Evolutionary conservation across 2,888 invertebrate genomes (phyloP).

Genomic region (Drosophila antonietae): DNA sequence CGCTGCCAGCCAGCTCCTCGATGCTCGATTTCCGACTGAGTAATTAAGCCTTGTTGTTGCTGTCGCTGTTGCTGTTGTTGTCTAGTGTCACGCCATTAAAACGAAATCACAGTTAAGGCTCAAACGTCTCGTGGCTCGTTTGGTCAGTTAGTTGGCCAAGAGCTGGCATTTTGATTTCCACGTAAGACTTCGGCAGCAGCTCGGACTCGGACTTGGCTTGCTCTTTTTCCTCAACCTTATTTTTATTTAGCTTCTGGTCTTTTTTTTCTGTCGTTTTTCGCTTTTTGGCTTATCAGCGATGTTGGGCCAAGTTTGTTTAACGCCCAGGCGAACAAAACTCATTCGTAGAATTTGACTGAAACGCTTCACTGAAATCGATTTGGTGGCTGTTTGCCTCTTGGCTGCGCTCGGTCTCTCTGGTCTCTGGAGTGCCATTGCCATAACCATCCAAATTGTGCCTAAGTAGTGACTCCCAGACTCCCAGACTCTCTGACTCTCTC

Average conservation of each 20-base stretch:
- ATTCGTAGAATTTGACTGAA: conserved; percentile 72
- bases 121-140: conserved; percentile 55
- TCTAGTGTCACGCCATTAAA: conserved; percentile 81
- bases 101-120: conserved; percentile 76
- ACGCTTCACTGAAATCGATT: conserved; percentile 74
- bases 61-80: conserved; percentile 52
- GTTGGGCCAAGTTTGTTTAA: conserved; percentile 62
- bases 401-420: conserved; percentile 31
- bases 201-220: conserved; percentile 24
- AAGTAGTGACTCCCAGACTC: conserved; percentile 68
- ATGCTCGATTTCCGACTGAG: conserved; percentile 76
- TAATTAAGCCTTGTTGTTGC: conserved; percentile 74
- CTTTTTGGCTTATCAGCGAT: conserved; percentile 65
- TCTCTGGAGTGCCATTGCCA: conserved; percentile 82
- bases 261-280: neutral
- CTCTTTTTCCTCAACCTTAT: conserved; percentile 5
- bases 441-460: conserved; percentile 82
- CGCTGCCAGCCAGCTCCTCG: conserved; percentile 41
- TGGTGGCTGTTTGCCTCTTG: conserved; percentile 39
- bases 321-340: conserved; percentile 67
- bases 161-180: conserved; percentile 65
- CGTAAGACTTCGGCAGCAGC: conserved; percentile 55
- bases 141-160: conserved; percentile 51
- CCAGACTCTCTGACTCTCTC: conserved; percentile 8
- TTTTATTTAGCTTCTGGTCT: conserved; percentile 9